Base-by-base conservation (phyloP, 1,140 invertebrate species). In the Drosophila bocqueti region DNA sequence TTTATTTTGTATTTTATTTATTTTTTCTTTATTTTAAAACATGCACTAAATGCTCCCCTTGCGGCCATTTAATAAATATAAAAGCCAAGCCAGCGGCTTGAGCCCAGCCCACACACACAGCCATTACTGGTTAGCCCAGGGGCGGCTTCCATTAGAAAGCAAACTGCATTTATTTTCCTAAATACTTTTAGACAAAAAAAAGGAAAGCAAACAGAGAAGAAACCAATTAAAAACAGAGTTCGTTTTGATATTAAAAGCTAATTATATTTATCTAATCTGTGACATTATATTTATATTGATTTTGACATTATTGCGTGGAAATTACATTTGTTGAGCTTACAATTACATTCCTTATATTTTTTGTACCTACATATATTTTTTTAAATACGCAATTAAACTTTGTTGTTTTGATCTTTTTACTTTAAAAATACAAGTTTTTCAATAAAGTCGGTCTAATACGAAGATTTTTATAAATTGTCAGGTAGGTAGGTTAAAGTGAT, bases 1-100 rank as follows among this genome's bases (percentile, higher is more conserved):
- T 7, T 24, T 52, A 29, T 55, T 40, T 26, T 55, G 9, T 16
- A 16, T 3, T 58, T 66, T 50, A 13, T 38, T 36, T 36, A 34
- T 8, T n/a, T 55, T 59, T 38, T 69, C 58, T 78, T 78, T 75
- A 43, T 78, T 62, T 77, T 78, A 75, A 87, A 89, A 89, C 85
- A 89, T 79, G 81, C 81, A 79, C 81, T 90, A 90, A 89, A 89
- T 89, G 84, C 68, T 89, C 74, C 84, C 84, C 85, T 79, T 84
- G 84, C 78, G 84, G 85, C 84, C 72, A 90, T 89, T 89, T 81
- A 81, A 89, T 89, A 89, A 79, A 79, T 79, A 89, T 90, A 90
- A 89, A 89, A 90, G 78, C 73, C 78, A 72, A 59, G 74, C 59
- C 58, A 65, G 60, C 50, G 77, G 77, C 84, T 81, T 61, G 40